phyloP scores from a whole-genome alignment of 2,888 invertebrate species.

The Meteorus colon region DNA sequence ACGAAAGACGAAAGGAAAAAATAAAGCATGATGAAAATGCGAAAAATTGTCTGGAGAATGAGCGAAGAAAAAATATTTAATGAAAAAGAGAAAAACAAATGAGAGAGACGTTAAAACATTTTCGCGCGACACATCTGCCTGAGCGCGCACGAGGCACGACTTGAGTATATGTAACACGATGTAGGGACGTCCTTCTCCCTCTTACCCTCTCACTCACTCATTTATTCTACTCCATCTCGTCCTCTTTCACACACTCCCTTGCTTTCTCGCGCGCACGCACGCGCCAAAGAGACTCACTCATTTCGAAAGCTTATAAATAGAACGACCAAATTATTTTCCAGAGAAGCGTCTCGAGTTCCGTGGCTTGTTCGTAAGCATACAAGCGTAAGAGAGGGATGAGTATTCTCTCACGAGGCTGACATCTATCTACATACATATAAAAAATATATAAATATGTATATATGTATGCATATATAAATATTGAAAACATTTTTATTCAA shows the following conservation, averaged over 20 bases:
- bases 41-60: conserved; percentile 29
- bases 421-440: conserved; percentile 19
- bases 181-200: conserved; percentile 25
- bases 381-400: conserved; percentile 36
- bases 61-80: not conserved
- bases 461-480: not conserved
- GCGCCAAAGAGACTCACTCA: conserved; percentile 49
- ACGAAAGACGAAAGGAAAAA: not conserved
- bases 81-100: not conserved
- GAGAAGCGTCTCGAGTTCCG: conserved; percentile 54
- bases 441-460: conserved; percentile 2
- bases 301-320: conserved; percentile 56
- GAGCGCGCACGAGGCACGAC: conserved; percentile 27
- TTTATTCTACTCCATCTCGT: not conserved
- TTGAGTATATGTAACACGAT: conserved; percentile 32
- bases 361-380: conserved; percentile 39
- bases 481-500: not conserved
- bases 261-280: conserved; percentile 26
- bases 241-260: not conserved
- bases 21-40: conserved; percentile 22
- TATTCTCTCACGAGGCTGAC: conserved; percentile 27
- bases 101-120: conserved; percentile 38
- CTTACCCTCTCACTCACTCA: not conserved
- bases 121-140: conserved; percentile 49
- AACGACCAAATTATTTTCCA: conserved; percentile 57